phyloP scores from a whole-genome alignment of 2,113 vertebrate genomes.

The Brachyhypopomus gauderio region DNA sequence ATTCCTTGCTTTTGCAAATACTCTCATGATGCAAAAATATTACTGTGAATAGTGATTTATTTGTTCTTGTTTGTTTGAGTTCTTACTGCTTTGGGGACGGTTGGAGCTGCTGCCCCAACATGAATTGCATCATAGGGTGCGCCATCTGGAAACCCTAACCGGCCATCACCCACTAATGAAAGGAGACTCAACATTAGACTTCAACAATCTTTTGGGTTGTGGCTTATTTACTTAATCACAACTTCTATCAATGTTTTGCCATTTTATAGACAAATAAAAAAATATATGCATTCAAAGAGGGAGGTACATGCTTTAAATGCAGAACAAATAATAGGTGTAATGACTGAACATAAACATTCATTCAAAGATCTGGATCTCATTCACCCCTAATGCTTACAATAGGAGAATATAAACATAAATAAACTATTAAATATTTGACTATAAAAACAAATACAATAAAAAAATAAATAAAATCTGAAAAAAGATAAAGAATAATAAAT shows the following conservation, averaged over 20 bases:
- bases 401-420: too few relatives aligned
- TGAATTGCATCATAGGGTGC: conserved; percentile 91
- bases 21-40: not conserved
- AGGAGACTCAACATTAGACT: conserved; percentile 3
- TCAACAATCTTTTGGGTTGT: not conserved
- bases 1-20: not conserved
- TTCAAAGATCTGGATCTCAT: not conserved
- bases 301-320: not conserved
- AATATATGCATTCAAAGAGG: not conserved
- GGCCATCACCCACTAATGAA: conserved; percentile 82
- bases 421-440: too few relatives aligned
- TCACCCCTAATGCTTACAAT: too few relatives aligned
- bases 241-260: not conserved
- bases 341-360: not conserved
- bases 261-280: not conserved
- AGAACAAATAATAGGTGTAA: too few relatives aligned
- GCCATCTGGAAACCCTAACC: conserved; percentile 80
- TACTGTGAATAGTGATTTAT: not conserved
- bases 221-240: not conserved
- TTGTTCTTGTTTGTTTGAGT: not conserved
- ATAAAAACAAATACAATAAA: too few relatives aligned
- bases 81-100: conserved; percentile 81
- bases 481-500: too few relatives aligned
- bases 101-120: conserved; percentile 84
- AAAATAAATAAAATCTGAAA: too few relatives aligned